Base-by-base conservation (phyloP, 2,113 vertebrate species). In the Paramisgurnus dabryanus region DNA sequence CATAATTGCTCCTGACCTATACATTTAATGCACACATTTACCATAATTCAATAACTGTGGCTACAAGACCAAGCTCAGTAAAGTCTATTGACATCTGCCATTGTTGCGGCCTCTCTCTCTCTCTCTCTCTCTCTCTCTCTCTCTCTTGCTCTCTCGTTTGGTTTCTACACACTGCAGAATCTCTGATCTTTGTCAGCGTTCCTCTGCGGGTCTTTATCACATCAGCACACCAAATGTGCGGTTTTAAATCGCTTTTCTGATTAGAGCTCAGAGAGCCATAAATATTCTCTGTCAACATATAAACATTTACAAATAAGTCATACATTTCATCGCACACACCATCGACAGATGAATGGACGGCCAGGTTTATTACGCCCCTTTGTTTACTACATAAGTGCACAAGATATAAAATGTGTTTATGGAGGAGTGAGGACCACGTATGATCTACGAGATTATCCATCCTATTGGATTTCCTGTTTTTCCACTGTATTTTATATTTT, bases 1-100 rank as follows among this genome's bases (percentile, higher is more conserved):
- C 45, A 8, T 47, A 47, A 47, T 47, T 79, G 82, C 63, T 82
- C 41, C 53, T 22, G 65, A 60, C 53, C 71, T 67, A 58, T 1
- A 55, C 39, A 39, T 81, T 74, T 78, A 68, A 82, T 72, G 66
- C 43, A 40, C 65, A 78, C 72, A 79, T 78, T 82, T 55, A 84
- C 80, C 50, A 79, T 74, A 86, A 78, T 66, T 82, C 74, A 79
- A 74, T 79, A 78, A 18, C 49, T 34, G 1, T 69, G 41, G 73
- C 68, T 73, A 66, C 75, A 47, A 60, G 68, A 78, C 18, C 47
- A 40, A 2, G 47, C 50, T 77, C 70, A 75, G 41, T 80, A 80
- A 78, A 80, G 75, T 74, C 55, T 78, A 80, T 80, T 63, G 80
- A 82, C 39, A 17, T 73, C 11, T 69, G 45, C 45, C 40, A 76